Percentiles rank a stretch among this genome's conserved stretches.
Conservation (phyloP, 2,888 invertebrate species). For the Caenorhabditis sp. region DNA sequence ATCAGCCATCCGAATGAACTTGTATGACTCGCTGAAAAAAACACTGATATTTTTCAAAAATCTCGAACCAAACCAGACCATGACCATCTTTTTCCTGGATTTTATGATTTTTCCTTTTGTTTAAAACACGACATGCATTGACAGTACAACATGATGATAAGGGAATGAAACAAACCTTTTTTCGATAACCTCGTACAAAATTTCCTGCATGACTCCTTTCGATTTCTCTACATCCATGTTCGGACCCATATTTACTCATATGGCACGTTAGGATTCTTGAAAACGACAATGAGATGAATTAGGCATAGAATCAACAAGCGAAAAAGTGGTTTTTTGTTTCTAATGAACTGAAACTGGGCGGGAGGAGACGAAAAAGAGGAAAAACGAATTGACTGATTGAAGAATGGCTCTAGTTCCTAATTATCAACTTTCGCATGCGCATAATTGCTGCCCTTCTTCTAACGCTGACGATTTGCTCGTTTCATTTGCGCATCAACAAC, state of each 20-base stretch:
- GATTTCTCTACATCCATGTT: slow-evolving; percentile 66
- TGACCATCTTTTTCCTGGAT: background rate
- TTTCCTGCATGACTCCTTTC: slow-evolving; percentile 71
- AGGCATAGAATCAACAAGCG: slow-evolving; percentile 9
- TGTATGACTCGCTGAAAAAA: slow-evolving; percentile 78
- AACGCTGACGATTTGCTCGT: slow-evolving; percentile 64
- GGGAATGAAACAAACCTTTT: slow-evolving; percentile 63
- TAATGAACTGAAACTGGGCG: slow-evolving; percentile 31
- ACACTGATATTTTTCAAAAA: background rate
- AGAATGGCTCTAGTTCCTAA: slow-evolving; percentile 61
- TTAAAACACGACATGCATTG: background rate
- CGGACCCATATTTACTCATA: slow-evolving; percentile 64
- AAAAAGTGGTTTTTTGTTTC: slow-evolving; percentile 24
- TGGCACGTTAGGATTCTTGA: slow-evolving; percentile 55
- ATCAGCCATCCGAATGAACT: slow-evolving; percentile 82
- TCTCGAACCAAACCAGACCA: background rate
- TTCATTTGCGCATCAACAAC: slow-evolving; percentile 65
- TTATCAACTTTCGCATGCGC: slow-evolving; percentile 67
- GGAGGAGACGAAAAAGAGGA: slow-evolving; percentile 15
- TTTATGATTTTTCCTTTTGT: background rate
- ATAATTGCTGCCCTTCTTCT: slow-evolving; percentile 66
- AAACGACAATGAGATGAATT: slow-evolving; percentile 8
- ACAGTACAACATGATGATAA: slow-evolving; percentile 15
- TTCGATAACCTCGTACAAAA: slow-evolving; percentile 71
- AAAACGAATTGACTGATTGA: slow-evolving; percentile 54